Evolutionary conservation across 2,888 invertebrate species (phyloP).

Genomic region (Tenthredo scrophulariae): DNA sequence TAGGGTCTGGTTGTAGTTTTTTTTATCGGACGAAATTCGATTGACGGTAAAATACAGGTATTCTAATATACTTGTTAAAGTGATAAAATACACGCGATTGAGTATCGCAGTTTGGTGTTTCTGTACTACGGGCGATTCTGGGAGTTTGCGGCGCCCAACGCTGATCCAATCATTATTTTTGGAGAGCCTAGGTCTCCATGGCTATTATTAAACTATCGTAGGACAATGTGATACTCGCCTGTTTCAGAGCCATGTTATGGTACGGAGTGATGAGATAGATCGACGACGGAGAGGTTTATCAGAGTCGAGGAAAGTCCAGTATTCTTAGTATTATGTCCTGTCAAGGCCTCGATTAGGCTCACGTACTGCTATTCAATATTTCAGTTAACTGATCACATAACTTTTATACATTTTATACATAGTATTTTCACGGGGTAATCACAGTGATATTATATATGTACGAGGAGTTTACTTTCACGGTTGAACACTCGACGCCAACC

Average conservation of each 20-base stretch:
- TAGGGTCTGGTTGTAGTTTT: not conserved
- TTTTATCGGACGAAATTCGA: not conserved
- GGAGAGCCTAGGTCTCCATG: constrained; percentile 69
- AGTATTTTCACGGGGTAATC: not conserved
- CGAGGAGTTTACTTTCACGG: constrained; percentile 17
- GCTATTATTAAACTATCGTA: constrained; percentile 75
- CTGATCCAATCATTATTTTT: constrained; percentile 77
- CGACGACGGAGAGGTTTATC: not conserved
- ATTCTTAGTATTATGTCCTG: constrained; percentile 22
- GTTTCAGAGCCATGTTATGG: constrained; percentile 61
- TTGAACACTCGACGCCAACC: constrained; percentile 45
- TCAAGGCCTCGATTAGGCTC: constrained; percentile 31
- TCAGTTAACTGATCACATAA: not conserved
- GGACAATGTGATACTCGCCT: constrained; percentile 65
- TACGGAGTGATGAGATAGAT: constrained; percentile 14
- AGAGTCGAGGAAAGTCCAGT: not conserved
- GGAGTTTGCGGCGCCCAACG: constrained; percentile 61
- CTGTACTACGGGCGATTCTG: constrained; percentile 24
- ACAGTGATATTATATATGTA: not conserved
- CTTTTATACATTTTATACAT: not conserved
- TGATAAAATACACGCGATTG: not conserved
- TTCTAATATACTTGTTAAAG: not conserved
- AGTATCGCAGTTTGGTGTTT: not conserved
- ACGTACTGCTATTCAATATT: not conserved
- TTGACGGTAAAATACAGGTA: not conserved